Percentiles rank a stretch among this genome's conserved stretches.
Evolutionary conservation across 1,140 invertebrate genomes (phyloP).

Genomic region (Nebria ingens): DNA sequence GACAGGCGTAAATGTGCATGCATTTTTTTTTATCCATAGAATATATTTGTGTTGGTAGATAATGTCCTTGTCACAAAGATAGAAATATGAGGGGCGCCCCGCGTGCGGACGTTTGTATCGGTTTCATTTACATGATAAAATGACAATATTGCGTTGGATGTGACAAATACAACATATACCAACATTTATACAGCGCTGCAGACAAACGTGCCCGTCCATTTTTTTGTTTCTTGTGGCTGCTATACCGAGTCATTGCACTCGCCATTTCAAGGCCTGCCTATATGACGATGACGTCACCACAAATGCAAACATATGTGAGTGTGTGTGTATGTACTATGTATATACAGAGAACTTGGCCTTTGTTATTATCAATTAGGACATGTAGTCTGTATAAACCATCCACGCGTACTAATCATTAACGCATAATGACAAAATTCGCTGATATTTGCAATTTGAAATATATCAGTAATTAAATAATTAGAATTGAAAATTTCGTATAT

Average conservation of each 20-base stretch:
- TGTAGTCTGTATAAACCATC: not conserved
- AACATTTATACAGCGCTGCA: not conserved
- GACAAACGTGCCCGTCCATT: not conserved
- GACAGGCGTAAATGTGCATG: not conserved
- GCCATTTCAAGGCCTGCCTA: not conserved
- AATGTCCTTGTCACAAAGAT: not conserved
- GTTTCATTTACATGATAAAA: constrained; percentile 9
- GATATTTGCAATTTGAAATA: no score
- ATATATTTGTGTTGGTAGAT: not conserved
- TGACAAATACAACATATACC: not conserved
- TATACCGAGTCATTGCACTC: not conserved
- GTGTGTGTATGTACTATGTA: no score
- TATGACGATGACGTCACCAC: not conserved
- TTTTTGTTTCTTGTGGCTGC: not conserved
- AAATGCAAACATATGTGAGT: constrained; percentile 9
- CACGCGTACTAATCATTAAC: not conserved
- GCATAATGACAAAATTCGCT: no score
- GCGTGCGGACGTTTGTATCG: not conserved
- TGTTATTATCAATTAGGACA: constrained; percentile 4
- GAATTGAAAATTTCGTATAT: no score
- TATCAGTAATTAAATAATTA: no score
- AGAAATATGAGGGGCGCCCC: not conserved
- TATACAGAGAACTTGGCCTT: not conserved
- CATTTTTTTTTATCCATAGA: not conserved
- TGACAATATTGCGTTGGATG: constrained; percentile 8